These are phyloP conservation scores for Chelon auratus DNA, from an alignment of 2,797 vertebrate genomes.

Conservation along the genomic window DNA sequence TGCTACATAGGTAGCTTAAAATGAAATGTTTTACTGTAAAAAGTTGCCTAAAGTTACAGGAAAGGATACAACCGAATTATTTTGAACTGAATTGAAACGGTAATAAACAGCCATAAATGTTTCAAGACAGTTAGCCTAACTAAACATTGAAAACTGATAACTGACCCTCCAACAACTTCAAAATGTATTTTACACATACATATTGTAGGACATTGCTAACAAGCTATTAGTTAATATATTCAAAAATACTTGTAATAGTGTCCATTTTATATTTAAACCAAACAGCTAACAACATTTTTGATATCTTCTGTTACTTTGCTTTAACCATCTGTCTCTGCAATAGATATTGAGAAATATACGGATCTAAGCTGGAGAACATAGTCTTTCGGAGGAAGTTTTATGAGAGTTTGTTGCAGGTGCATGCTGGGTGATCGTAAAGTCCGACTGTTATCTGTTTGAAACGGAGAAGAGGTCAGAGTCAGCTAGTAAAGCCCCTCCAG, in stretches of 20 bases:
- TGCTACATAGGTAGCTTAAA: too few species aligned
- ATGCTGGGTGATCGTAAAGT: conserved; percentile 78
- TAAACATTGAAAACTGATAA: neutral
- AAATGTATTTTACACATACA: too few species aligned
- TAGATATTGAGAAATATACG: conserved; percentile 1
- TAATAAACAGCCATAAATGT: too few species aligned
- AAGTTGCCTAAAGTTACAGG: neutral
- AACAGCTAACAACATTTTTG: too few species aligned
- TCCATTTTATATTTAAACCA: too few species aligned
- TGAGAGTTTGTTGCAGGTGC: conserved; percentile 32
- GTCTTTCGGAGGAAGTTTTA: conserved; percentile 51
- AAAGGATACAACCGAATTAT: neutral
- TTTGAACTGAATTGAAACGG: neutral
- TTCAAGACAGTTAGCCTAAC: neutral
- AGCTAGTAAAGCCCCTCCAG: conserved; percentile 6
- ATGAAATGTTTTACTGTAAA: neutral
- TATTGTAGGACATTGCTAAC: too few species aligned
- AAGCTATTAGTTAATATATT: too few species aligned
- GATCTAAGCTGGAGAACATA: neutral
- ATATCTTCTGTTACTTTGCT: too few species aligned
- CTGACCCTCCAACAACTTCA: too few species aligned
- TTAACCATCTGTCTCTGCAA: neutral
- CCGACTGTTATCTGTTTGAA: conserved; percentile 73
- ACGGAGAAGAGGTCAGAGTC: conserved; percentile 35
- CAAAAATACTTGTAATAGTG: too few species aligned